Percentiles rank a stretch among this genome's conserved stretches.
Evolutionary conservation across 35 echinoderm and acorn worm species (phyloP).

Genomic region (Patiria miniata): DNA sequence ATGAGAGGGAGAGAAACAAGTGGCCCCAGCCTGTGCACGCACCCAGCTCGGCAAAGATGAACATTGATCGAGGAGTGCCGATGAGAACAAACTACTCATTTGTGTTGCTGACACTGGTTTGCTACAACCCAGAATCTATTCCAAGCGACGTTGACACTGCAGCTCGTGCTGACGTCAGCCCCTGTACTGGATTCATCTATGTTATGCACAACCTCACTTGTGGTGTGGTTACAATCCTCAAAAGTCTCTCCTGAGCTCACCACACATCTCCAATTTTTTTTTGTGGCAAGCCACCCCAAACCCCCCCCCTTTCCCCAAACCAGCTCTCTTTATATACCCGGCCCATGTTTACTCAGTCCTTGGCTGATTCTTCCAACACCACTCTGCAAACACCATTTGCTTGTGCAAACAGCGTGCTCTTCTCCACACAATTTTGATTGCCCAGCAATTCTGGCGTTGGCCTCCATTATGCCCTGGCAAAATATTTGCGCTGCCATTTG

Average conservation of each 20-base stretch:
- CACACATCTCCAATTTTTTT: too few species aligned
- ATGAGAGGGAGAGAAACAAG: constrained; percentile 7
- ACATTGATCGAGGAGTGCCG: background rate
- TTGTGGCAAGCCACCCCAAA: background rate
- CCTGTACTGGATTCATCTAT: too few species aligned
- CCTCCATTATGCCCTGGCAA: constrained; percentile 17
- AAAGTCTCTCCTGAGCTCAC: too few species aligned
- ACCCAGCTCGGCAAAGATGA: background rate
- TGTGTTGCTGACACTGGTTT: constrained; percentile 5
- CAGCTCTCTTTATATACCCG: background rate
- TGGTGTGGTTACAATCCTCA: too few species aligned
- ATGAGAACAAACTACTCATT: background rate
- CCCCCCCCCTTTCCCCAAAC: background rate
- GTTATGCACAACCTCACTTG: too few species aligned
- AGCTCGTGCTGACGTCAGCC: background rate
- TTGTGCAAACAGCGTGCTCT: constrained; percentile 51
- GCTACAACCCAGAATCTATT: constrained; percentile 3
- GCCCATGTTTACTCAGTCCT: constrained; percentile 38
- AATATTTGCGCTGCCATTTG: constrained; percentile 69
- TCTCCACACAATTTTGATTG: constrained; percentile 41
- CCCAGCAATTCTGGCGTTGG: constrained; percentile 32
- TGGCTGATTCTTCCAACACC: constrained; percentile 9
- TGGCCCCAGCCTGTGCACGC: background rate
- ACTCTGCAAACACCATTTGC: constrained; percentile 66
- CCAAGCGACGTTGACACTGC: constrained; percentile 6